Base-by-base conservation (phyloP, 2,888 invertebrate species). In the Tachina fera region DNA sequence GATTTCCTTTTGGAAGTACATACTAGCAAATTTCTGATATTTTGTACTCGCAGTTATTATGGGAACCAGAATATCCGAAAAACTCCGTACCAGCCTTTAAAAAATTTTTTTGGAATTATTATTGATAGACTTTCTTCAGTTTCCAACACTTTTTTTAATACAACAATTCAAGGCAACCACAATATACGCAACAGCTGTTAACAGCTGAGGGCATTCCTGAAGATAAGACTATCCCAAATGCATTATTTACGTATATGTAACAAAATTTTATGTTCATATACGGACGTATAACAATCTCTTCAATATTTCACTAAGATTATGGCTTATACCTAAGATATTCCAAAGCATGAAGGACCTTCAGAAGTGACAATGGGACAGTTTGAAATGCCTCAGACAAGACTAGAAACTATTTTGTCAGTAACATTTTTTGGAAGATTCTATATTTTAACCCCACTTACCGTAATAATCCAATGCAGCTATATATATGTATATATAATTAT, bases 141-240 rank as follows among this genome's bases (percentile, higher is more conserved):
- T 39, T 61, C 53, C 61, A 70, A 82, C 81, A 76, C 75, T 56
- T 31, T 41, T 22, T 22, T 43, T 43, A 9, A 51, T 13, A 67
- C 68, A 49, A 31, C 31, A 31, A 31, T 31, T 31, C 6, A 31
- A 31, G 31, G 31, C n/a, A n/a, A n/a, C 31, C 3, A 31, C 31
- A 6, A 22, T 74, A 22, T 19, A 61, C n/a, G 81, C 63, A 70
- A 82, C 75, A 82, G 75, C 75, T 82, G 70, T 14, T 22, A 75
- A 81, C 80, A 74, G 68, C 68, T 56, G 75, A 51, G 19, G 22
- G 10, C 16, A 16, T 14, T 31, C 1, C 16, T 14, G 16, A 9
- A 61, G 4, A 41, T n/a, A 41, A n/a, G 10, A 11, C 11, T 56
- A 22, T 9, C 1, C 9, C 8, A n/a, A 31, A 31, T 6, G 31